phyloP scores from a whole-genome alignment of 2,113 vertebrate species.

The Mesocricetus auratus region DNA sequence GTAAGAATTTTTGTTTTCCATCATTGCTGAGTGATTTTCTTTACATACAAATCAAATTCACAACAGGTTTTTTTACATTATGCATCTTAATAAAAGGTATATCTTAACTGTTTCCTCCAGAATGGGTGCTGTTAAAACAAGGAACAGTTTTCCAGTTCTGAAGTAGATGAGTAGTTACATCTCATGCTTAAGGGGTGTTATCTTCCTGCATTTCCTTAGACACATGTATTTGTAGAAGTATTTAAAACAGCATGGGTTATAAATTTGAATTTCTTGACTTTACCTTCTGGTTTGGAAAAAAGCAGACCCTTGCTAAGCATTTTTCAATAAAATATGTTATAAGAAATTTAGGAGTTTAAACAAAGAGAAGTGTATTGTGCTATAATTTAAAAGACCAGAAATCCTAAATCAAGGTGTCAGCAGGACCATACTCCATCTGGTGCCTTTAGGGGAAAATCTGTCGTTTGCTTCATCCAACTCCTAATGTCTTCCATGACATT shows the following conservation, averaged over 20 bases:
- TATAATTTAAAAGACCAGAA: neutral
- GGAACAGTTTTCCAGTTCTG: accelerated
- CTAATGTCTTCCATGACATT: accelerated
- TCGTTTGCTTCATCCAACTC: neutral
- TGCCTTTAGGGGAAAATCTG: neutral
- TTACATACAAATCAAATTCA: neutral
- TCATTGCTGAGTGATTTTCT: too few relatives aligned
- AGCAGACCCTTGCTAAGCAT: neutral
- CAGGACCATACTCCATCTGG: neutral
- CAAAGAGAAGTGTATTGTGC: neutral
- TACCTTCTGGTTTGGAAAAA: neutral
- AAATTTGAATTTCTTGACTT: neutral
- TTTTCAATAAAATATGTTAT: neutral
- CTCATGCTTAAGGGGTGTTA: neutral
- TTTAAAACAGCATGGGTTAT: neutral
- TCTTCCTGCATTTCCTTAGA: neutral
- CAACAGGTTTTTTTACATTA: neutral
- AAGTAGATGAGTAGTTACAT: too few relatives aligned
- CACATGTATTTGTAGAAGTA: neutral
- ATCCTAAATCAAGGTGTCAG: neutral
- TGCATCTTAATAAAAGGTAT: neutral
- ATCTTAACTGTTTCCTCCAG: neutral
- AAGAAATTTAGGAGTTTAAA: neutral
- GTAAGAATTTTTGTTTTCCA: neutral
- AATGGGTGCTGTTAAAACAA: neutral